Percentiles rank a stretch among this genome's conserved stretches.
Evolutionary conservation across 2,888 invertebrate species (phyloP).

Genomic region (Acleris emargana): DNA sequence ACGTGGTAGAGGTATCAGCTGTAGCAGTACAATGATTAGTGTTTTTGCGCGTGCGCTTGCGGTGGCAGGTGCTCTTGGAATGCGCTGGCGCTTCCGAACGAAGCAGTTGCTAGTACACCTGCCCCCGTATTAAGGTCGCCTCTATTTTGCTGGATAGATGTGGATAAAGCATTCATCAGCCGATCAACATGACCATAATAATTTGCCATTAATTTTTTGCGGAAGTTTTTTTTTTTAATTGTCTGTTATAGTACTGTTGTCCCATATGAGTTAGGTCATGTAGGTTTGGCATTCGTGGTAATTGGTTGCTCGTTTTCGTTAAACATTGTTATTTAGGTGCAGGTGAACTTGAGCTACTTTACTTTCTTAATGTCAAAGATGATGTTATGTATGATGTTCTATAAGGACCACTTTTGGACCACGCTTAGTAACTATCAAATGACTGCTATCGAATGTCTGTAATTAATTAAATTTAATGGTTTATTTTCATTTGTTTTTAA

Average conservation of each 20-base stretch:
- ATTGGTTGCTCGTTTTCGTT: too few relatives aligned
- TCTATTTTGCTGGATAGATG: too few relatives aligned
- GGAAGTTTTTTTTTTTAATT: constrained; percentile 20
- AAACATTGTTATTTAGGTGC: background rate
- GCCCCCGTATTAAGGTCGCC: background rate
- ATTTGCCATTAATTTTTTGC: constrained; percentile 12
- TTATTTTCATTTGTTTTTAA: too few relatives aligned
- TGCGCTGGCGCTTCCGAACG: constrained; percentile 33
- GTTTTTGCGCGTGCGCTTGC: constrained; percentile 59
- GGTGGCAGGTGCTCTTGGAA: constrained; percentile 48
- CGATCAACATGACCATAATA: too few relatives aligned
- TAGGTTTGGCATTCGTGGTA: too few relatives aligned
- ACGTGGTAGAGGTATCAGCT: background rate
- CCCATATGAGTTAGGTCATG: constrained; percentile 2
- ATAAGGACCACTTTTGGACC: too few relatives aligned
- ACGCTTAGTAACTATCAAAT: too few relatives aligned
- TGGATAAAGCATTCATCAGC: too few relatives aligned
- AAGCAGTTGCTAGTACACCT: constrained; percentile 30
- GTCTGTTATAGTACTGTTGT: constrained; percentile 19
- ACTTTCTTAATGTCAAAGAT: too few relatives aligned
- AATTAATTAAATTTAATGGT: too few relatives aligned
- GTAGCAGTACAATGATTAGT: constrained; percentile 44
- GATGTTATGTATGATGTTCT: too few relatives aligned
- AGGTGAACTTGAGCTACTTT: background rate
- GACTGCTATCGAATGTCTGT: too few relatives aligned